Base-by-base conservation (phyloP, 2,797 vertebrate genomes). In the Macrochelys suwanniensis region DNA sequence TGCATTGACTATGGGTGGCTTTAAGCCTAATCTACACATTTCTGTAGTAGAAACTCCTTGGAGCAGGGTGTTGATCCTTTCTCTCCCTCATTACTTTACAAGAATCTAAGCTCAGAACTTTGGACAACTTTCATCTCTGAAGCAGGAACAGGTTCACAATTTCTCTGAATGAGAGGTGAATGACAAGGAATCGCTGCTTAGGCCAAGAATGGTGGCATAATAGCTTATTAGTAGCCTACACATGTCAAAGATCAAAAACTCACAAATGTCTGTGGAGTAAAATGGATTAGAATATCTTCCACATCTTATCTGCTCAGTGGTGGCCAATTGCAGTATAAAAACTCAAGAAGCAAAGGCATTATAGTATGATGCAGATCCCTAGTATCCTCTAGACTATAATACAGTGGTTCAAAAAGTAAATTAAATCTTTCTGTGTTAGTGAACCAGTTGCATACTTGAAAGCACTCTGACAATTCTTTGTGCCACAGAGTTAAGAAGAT, bases 151-250 rank as follows among this genome's bases (percentile, higher is more conserved):
- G 33, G 13, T 79, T 37, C 23, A 65, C 57, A 82, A 65, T 86
- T 92, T 42, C 50, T 65, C 61, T 83, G 80, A 87, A 77, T 78
- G n/a, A 89, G 89, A 94, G 85, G 5, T 50, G 51, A 88, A 85
- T 82, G 31, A 90, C 93, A 90, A 90, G 42, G 61, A 85, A 68
- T 82, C 3, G 78, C 49, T 84, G 10, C 56, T 91, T 8, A 12
- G 21, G 31, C 37, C 68, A 59, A 15, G 26, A 80, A 33, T n/a
- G 82, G 33, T 89, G n/a, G 56, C 33, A 53, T 59, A 77, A 87
- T 88, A 81, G 31, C 68, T 90, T 47, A 45, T 91, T 89, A 68
- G 53, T 91, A 94, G 80, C 82, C 57, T 78, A 71, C 96, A 92
- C 25, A 53, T 11, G 25, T 74, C n/a, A 84, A 80, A 65, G 17